A percentile compares a stretch with the other conserved stretches of the same genome.
These are phyloP conservation scores for Enhydra lutris DNA, from an alignment of 2,113 vertebrate genomes.

Conservation along the genomic window DNA sequence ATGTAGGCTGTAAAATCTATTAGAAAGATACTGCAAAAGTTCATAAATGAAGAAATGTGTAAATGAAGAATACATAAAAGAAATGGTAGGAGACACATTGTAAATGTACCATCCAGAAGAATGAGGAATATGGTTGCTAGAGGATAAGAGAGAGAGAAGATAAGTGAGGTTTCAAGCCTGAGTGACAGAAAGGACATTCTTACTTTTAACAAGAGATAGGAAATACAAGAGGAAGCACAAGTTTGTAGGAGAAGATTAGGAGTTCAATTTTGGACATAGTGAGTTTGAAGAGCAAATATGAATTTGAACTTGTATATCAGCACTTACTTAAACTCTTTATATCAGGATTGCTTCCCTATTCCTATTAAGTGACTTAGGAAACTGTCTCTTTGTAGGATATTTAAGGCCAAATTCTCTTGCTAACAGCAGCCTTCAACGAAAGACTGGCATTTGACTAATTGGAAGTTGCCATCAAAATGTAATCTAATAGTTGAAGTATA, in stretches of 20 bases:
- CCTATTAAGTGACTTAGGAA: constrained; percentile 48
- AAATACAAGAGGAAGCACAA: background rate
- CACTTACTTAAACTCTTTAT: constrained; percentile 13
- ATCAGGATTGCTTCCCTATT: constrained; percentile 15
- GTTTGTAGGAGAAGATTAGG: background rate
- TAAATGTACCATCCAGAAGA: background rate
- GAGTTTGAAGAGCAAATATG: constrained; percentile 38
- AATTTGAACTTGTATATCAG: constrained; percentile 39
- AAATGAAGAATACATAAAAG: background rate
- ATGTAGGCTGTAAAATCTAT: background rate
- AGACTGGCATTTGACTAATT: constrained; percentile 66
- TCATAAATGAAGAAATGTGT: background rate
- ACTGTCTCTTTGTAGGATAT: constrained; percentile 46
- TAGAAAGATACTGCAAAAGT: background rate
- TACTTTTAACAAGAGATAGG: background rate
- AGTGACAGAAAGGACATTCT: background rate
- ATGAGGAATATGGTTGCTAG: background rate
- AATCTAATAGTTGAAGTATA: constrained; percentile 56
- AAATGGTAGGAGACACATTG: background rate
- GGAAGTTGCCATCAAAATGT: constrained; percentile 61
- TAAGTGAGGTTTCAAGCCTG: background rate
- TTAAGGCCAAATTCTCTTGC: constrained; percentile 9
- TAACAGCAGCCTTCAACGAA: background rate
- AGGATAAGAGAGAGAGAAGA: background rate
- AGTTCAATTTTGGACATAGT: constrained; percentile 32